phyloP scores from a whole-genome alignment of 2,888 invertebrate genomes.

The Allygus modestus region DNA sequence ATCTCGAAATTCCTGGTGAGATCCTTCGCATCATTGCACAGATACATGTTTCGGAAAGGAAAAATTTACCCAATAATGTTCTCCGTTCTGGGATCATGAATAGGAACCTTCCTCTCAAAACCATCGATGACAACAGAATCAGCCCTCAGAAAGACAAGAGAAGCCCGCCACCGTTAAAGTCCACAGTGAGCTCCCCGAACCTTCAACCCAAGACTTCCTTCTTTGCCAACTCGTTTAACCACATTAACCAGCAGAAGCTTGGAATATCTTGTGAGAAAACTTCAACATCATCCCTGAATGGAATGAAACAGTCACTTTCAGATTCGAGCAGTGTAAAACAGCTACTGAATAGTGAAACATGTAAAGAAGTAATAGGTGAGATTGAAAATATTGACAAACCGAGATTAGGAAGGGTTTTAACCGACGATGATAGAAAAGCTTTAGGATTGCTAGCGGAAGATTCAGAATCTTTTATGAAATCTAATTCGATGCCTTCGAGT shows the following conservation, averaged over 20 bases:
- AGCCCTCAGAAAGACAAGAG: slow-evolving; percentile 65
- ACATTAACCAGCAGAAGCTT: slow-evolving; percentile 64
- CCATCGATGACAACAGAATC: slow-evolving; percentile 76
- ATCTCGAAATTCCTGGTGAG: slow-evolving; percentile 85
- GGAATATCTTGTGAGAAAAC: slow-evolving; percentile 49
- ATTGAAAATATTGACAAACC: slow-evolving; percentile 27
- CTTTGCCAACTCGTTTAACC: slow-evolving; percentile 64
- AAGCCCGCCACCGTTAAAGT: slow-evolving; percentile 59
- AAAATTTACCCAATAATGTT: slow-evolving; percentile 71
- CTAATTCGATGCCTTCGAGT: slow-evolving; percentile 60
- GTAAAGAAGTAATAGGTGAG: slow-evolving; percentile 49
- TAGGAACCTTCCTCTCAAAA: slow-evolving; percentile 75
- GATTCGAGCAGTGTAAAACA: slow-evolving; percentile 64
- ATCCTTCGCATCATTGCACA: slow-evolving; percentile 86
- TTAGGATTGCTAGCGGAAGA: slow-evolving; percentile 64
- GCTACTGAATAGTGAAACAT: slow-evolving; percentile 49
- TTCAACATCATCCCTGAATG: slow-evolving; percentile 28
- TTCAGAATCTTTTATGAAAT: slow-evolving; percentile 62
- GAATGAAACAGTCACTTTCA: slow-evolving; percentile 67
- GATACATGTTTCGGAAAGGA: slow-evolving; percentile 76
- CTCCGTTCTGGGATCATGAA: slow-evolving; percentile 64
- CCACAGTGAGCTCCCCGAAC: slow-evolving; percentile 66
- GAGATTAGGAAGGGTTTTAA: slow-evolving; percentile 61
- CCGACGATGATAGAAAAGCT: slow-evolving; percentile 64
- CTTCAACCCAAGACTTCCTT: slow-evolving; percentile 66